Percentiles rank a stretch among this genome's conserved stretches.
phyloP scores from a whole-genome alignment of 2,797 vertebrate genomes.

The Microctenopoma steveboyesi region DNA sequence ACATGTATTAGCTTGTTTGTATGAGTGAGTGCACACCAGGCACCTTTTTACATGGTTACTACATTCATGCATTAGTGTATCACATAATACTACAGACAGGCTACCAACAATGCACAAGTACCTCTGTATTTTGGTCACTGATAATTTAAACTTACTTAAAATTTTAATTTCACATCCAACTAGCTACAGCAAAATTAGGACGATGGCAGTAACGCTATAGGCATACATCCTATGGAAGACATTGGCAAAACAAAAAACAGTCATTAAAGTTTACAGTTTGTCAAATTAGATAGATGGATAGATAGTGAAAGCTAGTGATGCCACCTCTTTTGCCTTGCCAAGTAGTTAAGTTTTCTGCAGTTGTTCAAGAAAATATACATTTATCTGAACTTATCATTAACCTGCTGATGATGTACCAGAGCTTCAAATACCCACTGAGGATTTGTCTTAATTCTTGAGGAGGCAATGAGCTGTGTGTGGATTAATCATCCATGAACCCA shows the following conservation, averaged over 20 bases:
- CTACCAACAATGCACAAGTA: slow-evolving; percentile 2
- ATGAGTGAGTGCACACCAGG: slow-evolving; percentile 63
- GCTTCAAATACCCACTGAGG: background rate
- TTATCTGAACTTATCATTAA: background rate
- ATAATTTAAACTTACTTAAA: background rate
- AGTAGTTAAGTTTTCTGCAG: too few relatives aligned
- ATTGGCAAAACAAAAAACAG: too few relatives aligned
- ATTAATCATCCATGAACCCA: too few relatives aligned
- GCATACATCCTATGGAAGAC: background rate
- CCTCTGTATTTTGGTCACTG: background rate
- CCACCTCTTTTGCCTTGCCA: too few relatives aligned
- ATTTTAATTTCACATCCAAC: background rate
- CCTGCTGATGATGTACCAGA: background rate
- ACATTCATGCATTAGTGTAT: slow-evolving; percentile 33
- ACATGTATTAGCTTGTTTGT: slow-evolving; percentile 73
- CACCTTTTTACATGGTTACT: slow-evolving; percentile 59
- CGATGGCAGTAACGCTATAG: background rate
- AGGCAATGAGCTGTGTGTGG: too few relatives aligned
- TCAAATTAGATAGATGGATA: background rate
- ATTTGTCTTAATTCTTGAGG: background rate
- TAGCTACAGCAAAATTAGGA: background rate
- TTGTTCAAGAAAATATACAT: too few relatives aligned
- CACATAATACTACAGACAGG: slow-evolving; percentile 18
- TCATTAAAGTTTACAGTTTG: background rate
- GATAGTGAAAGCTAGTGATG: too few relatives aligned